Base-by-base conservation (phyloP, 2,113 vertebrate genomes). In the Paraplagusia blochii region DNA sequence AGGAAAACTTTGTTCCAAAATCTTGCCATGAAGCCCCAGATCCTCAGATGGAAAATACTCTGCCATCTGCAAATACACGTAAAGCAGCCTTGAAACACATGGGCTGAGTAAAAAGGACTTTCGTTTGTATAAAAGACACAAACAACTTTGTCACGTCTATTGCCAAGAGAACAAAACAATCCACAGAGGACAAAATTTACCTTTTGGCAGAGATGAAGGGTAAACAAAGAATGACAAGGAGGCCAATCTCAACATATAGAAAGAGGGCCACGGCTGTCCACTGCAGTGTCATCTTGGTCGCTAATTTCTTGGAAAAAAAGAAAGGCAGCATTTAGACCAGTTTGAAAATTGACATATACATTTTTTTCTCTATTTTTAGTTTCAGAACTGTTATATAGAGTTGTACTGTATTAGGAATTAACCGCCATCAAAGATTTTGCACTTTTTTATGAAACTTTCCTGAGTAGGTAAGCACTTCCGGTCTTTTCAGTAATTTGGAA, bases 1-100 rank as follows among this genome's bases (percentile, higher is more conserved):
- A 98, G 91, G 63, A 98, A 98, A 53, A 90, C 90, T 80, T 92
- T 98, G 86, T 96, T 97, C 94, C 93, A 96, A 68, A 94, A 93
- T 34, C 70, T 77, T 11, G 92, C 85, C 65, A 98, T 52, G 69
- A 76, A 92, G 80, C 82, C 86, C 96, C 94, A 97, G 15, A 98
- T 80, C 46, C 79, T 87, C 84, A 95, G 85, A 44, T 82, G 86
- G 85, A 98, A 97, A 81, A 98, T 86, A 44, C 85, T 92, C 83
- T 92, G 93, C 95, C 95, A 97, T 77, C 94, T 98, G 82, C 76
- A 92, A 88, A 80, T 3, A 54, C 16, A 44, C 5, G 60, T 1
- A 17, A 9, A 54, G 40, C 45, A 1, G 0, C 8, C 52, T 7
- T 16, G 4, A 49, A 19, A 51, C 40, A 47, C 2, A 18, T 13